Conservation (phyloP, 2,113 vertebrate genomes). For the Leptobrachium leishanense region DNA sequence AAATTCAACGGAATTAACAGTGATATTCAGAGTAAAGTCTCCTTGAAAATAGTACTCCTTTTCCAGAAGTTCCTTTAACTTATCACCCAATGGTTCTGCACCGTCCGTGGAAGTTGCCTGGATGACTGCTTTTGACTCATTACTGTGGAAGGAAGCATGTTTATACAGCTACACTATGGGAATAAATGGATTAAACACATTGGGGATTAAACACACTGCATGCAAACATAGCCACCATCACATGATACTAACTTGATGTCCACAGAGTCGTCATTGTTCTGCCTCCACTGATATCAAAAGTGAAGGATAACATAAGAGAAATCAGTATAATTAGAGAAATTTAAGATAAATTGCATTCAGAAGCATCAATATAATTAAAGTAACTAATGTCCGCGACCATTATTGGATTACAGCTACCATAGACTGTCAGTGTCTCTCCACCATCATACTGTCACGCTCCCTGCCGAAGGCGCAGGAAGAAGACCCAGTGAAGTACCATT, state of each 20-base stretch:
- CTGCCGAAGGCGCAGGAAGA: no score
- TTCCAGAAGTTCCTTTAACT: constrained; percentile 50
- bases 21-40: constrained; percentile 46
- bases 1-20: constrained; percentile 45
- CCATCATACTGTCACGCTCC: no score
- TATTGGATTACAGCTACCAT: no score
- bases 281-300: constrained; percentile 20
- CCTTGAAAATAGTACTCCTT: constrained; percentile 46
- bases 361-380: no score
- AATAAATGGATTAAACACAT: no score
- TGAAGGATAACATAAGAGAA: constrained; percentile 3
- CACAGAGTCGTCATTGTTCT: background rate
- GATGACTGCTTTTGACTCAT: constrained; percentile 57
- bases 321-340: background rate
- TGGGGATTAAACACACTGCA: background rate
- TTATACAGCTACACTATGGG: background rate
- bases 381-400: no score
- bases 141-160: constrained; percentile 55
- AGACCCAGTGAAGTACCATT: no score
- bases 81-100: constrained; percentile 30
- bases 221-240: background rate
- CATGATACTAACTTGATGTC: constrained; percentile 25
- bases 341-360: background rate
- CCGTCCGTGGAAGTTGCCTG: constrained; percentile 54
- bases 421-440: no score